Base-by-base conservation (phyloP, 1,140 invertebrate species). In the Probaryconus sp. region DNA sequence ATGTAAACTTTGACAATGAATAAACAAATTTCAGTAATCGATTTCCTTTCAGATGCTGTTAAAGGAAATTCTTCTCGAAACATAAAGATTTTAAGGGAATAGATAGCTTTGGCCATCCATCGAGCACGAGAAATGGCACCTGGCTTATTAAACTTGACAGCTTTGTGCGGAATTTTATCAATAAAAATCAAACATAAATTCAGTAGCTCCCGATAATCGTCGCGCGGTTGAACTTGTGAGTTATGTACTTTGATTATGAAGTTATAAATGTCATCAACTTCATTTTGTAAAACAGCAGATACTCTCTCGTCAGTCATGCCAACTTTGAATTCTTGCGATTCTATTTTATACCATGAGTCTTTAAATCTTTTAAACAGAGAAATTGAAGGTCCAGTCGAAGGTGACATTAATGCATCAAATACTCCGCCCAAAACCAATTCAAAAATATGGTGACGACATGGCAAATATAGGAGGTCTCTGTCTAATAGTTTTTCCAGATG, bases 171-270 rank as follows among this genome's bases (percentile, higher is more conserved):
- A 72, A 81, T 78, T 76, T 77, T 80, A 43, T 81, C 81, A 16
- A 88, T 73, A 79, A 88, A 88, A 26, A 88, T 82, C 24, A 85
- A 48, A 40, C 18, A 78, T 26, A 88, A 71, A 63, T 81, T 67
- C 3, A 88, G 70, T 4, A 88, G 43, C 80, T 86, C 81, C 7
- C 77, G 70, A 61, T 88, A 87, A 65, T 88, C 81, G 56, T 81
- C 81, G 14, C 79, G 42, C 13, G 53, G 61, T 58, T 71, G 67
- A 47, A 47, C 20, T 42, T 53, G 13, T 47, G 42, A 30, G n/a
- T 64, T 42, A 30, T 56, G 35, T 40, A 45, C 21, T 30, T 61
- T 37, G 10, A 53, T 53, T 11, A 64, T 20, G 30, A 72, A 72
- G 10, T 38, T 28, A 33, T 28, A 38, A 35, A 69, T 73, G 9